phyloP scores from a whole-genome alignment of 1,140 invertebrate species.

The Proales similis region DNA sequence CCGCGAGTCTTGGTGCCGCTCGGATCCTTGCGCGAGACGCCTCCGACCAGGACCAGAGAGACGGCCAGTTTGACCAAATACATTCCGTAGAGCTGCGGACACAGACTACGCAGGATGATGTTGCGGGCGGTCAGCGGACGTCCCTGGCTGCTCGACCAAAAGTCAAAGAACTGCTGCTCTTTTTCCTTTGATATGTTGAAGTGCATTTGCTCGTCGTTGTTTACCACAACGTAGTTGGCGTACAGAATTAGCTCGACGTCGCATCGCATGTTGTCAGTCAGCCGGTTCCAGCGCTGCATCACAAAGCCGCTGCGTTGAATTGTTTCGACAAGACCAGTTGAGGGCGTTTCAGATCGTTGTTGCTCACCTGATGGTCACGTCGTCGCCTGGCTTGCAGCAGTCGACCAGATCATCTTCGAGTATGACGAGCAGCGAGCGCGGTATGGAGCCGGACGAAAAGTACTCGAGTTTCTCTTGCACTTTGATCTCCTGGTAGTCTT shows the following conservation, averaged over 20 bases:
- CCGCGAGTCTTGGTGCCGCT: constrained; percentile 58
- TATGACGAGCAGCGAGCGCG: constrained; percentile 49
- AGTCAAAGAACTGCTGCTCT: constrained; percentile 64
- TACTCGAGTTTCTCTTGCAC: constrained; percentile 68
- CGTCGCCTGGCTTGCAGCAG: constrained; percentile 76
- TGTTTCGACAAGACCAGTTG: neutral
- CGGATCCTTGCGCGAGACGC: constrained; percentile 55
- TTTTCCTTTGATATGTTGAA: constrained; percentile 41
- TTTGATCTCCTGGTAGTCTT: constrained; percentile 79
- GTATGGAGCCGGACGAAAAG: constrained; percentile 64
- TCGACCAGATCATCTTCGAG: constrained; percentile 76
- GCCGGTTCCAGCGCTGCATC: neutral
- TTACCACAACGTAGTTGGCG: constrained; percentile 65
- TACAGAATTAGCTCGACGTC: constrained; percentile 66
- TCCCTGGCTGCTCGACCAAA: constrained; percentile 64
- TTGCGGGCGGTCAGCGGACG: constrained; percentile 66
- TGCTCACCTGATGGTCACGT: constrained; percentile 69
- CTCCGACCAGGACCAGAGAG: constrained; percentile 64
- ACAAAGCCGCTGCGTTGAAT: neutral
- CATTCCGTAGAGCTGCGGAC: constrained; percentile 77
- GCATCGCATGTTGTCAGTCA: constrained; percentile 45
- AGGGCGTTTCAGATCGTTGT: neutral
- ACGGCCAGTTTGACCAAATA: constrained; percentile 77
- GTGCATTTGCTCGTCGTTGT: constrained; percentile 62
- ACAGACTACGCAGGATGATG: constrained; percentile 71